phyloP scores from a whole-genome alignment of 1,140 invertebrate genomes.

The Spodoptera frugiperda region DNA sequence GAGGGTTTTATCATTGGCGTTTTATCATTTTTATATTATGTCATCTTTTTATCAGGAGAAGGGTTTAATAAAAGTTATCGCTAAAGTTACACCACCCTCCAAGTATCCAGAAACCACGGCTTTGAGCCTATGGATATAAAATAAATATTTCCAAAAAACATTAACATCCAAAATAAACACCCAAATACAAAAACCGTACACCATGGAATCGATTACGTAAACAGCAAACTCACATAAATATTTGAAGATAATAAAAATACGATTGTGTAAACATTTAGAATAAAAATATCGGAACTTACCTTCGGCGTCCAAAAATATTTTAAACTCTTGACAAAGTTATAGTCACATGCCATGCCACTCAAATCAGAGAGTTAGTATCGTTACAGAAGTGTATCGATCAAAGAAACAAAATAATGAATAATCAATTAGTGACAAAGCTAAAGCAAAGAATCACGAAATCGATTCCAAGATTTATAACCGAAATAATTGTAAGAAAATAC shows the following conservation, averaged over 20 bases:
- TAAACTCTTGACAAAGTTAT: slow-evolving; percentile 47
- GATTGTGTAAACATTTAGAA: slow-evolving; percentile 58
- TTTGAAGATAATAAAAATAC: slow-evolving; percentile 55
- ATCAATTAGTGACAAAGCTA: slow-evolving; percentile 49
- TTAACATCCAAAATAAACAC: slow-evolving; percentile 59
- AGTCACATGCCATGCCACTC: slow-evolving; percentile 68
- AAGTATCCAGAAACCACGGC: slow-evolving; percentile 72
- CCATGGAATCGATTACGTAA: slow-evolving; percentile 82
- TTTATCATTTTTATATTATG: slow-evolving; percentile 52
- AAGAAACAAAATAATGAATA: slow-evolving; percentile 48
- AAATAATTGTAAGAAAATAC: slow-evolving; percentile 26
- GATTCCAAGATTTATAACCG: slow-evolving; percentile 73
- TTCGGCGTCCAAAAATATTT: slow-evolving; percentile 56
- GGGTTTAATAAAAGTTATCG: slow-evolving; percentile 49
- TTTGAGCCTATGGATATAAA: slow-evolving; percentile 37
- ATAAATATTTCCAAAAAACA: slow-evolving; percentile 46
- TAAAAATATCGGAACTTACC: slow-evolving; percentile 72
- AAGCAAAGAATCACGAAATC: slow-evolving; percentile 71
- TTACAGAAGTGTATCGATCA: slow-evolving; percentile 40
- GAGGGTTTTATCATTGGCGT: slow-evolving; percentile 49
- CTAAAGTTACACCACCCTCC: slow-evolving; percentile 73
- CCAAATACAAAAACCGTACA: slow-evolving; percentile 61
- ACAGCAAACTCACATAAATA: slow-evolving; percentile 47
- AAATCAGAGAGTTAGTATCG: slow-evolving; percentile 37
- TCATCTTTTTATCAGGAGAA: slow-evolving; percentile 50